A percentile compares a stretch with the other conserved stretches of the same genome.
Evolutionary conservation across 2,797 vertebrate genomes (phyloP).

Genomic region (Rhynchotus rufescens): DNA sequence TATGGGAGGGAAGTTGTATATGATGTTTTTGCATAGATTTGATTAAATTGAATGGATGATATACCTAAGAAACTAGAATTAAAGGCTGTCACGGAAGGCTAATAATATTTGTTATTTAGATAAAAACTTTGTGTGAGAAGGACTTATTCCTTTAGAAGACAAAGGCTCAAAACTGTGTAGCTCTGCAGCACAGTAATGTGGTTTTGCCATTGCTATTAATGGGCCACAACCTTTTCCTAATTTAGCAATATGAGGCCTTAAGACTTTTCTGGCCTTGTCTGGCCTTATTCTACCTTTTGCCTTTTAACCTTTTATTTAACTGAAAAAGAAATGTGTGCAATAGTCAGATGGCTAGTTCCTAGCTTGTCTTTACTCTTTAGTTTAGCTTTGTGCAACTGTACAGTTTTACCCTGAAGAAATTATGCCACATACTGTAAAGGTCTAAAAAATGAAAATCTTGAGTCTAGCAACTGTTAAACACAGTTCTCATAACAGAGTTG

Average conservation of each 20-base stretch:
- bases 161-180: neutral
- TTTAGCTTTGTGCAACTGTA: neutral
- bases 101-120: neutral
- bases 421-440: neutral
- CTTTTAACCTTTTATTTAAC: neutral
- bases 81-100: neutral
- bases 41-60: neutral
- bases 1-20: neutral
- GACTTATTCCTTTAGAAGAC: neutral
- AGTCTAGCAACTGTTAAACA: neutral
- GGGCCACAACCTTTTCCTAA: neutral
- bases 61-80: neutral
- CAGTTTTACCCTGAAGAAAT: neutral
- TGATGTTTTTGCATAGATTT: neutral
- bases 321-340: neutral
- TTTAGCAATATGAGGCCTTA: neutral
- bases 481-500: neutral
- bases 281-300: neutral
- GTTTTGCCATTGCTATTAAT: neutral
- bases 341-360: neutral
- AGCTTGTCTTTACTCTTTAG: neutral
- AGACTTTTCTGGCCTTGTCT: neutral
- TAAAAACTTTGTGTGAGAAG: neutral
- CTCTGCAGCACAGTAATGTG: neutral
- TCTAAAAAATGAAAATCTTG: neutral